phyloP scores from a whole-genome alignment of 2,888 invertebrate species.

The Nesidiocoris tenuis region DNA sequence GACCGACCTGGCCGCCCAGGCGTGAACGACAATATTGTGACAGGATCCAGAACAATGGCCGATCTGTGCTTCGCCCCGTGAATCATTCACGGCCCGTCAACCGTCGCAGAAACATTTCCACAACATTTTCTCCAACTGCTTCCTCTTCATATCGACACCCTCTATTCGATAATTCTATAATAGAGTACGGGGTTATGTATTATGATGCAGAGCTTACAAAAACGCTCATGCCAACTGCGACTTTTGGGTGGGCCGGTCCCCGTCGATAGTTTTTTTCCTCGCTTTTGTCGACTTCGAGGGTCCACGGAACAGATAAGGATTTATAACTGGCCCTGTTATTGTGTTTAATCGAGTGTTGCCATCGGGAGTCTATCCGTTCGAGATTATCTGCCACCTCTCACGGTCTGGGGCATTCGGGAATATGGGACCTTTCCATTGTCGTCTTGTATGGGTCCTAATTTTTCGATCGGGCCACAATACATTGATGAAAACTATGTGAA shows the following conservation, averaged over 20 bases:
- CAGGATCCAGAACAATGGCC: constrained; percentile 40
- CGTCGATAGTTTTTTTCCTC: constrained; percentile 2
- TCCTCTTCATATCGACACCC: constrained; percentile 3
- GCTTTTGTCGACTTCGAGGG: constrained; percentile 22
- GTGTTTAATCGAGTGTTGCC: constrained; percentile 40
- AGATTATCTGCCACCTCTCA: background rate
- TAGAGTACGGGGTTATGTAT: constrained; percentile 18
- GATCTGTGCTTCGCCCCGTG: constrained; percentile 40
- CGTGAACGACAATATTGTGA: constrained; percentile 44
- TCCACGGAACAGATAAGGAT: constrained; percentile 36
- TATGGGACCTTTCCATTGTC: background rate
- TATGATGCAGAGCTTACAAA: constrained; percentile 15
- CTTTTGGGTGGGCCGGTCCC: constrained; percentile 34
- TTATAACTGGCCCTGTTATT: constrained; percentile 41
- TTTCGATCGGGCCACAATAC: background rate
- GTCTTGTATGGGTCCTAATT: background rate
- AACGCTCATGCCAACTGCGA: constrained; percentile 29
- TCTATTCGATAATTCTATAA: constrained; percentile 36
- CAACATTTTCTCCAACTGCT: constrained; percentile 30
- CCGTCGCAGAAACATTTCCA: constrained; percentile 36
- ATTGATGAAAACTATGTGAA: background rate
- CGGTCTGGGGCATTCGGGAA: background rate
- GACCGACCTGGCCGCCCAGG: constrained; percentile 27
- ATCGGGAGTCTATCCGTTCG: constrained; percentile 11
- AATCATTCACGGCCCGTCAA: constrained; percentile 40